Evolutionary conservation across 2,113 vertebrate genomes (phyloP), one percentile per base, ranked within the genome.

Genomic region (Rhadina sibilatrix): DNA sequence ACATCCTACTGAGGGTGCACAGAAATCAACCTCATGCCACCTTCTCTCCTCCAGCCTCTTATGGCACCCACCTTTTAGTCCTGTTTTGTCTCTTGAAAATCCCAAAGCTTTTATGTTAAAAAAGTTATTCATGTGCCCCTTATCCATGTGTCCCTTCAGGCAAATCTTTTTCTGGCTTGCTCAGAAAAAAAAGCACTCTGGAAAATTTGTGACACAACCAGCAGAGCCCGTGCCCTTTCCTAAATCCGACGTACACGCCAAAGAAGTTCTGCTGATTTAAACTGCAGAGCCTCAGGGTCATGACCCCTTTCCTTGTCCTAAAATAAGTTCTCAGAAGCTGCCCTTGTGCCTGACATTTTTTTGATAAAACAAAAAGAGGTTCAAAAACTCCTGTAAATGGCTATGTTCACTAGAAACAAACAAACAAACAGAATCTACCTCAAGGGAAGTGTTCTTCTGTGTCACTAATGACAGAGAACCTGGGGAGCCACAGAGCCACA

Each of bases 141-240:
- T 16, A 57, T 21, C 72, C 74, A 25, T 33, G 5, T 38, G 7
- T 86, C 47, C 69, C 79, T 92, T 70, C 79, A 88, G 75, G 71
- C 54, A 86, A 83, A 80, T 69, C 68, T 83, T 92, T 74, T 96
- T 44, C 72, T 80, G 47, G 12, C 38, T 83, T n/a, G 56, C 23
- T 74, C 60, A 88, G 72, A 86, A 89, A 90, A 86, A 89, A 90
- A 90, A 81, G 27, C 18, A n/a, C 38, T 66, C 66, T 49, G 83
- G 91, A 90, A 93, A 94, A 87, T 75, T 12, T 68, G 77, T 0
- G 0, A 68, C 60, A 38, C 17, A 70, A 83, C 31, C 52, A 50
- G 60, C 35, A 66, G 50, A 88, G 56, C 33, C 68, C 35, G 9
- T 89, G 72, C 56, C 83, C 93, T 96, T 81, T 76, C 31, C 22